These are phyloP conservation scores for Prolemur simus DNA, from an alignment of 2,113 vertebrate species.

Conservation along the genomic window DNA sequence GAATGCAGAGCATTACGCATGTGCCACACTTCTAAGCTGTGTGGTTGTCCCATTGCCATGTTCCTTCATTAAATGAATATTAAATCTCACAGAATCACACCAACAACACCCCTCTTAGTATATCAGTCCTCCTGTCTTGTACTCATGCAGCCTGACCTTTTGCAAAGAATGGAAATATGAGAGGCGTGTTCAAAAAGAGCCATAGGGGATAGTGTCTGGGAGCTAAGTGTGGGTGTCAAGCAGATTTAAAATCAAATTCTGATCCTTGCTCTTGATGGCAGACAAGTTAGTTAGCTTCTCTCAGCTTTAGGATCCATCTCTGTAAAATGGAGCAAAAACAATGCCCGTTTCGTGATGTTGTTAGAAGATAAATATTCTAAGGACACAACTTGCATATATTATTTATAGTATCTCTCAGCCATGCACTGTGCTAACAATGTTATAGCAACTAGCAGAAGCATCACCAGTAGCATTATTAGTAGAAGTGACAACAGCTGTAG, in stretches of 20 bases:
- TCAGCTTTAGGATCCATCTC: not conserved
- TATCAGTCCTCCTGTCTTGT: accelerated
- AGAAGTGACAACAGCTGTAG: not conserved
- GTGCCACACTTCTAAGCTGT: not conserved
- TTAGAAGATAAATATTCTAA: not conserved
- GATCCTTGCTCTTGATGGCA: not conserved
- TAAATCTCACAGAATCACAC: no score
- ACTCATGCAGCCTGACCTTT: not conserved
- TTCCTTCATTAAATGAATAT: not conserved
- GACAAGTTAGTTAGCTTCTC: not conserved
- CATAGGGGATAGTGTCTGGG: not conserved
- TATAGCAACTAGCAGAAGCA: accelerated
- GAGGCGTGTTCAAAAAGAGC: not conserved
- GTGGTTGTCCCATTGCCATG: not conserved
- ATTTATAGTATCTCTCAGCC: not conserved
- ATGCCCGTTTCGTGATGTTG: not conserved
- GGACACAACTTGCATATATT: accelerated
- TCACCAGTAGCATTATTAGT: not conserved
- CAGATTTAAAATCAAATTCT: not conserved
- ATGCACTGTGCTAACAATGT: accelerated
- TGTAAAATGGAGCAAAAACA: not conserved
- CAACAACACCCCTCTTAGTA: accelerated
- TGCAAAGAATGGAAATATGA: not conserved
- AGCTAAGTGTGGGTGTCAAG: not conserved
- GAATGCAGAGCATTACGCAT: not conserved